phyloP scores from a whole-genome alignment of 2,113 vertebrate genomes.

The Caloenas nicobarica region DNA sequence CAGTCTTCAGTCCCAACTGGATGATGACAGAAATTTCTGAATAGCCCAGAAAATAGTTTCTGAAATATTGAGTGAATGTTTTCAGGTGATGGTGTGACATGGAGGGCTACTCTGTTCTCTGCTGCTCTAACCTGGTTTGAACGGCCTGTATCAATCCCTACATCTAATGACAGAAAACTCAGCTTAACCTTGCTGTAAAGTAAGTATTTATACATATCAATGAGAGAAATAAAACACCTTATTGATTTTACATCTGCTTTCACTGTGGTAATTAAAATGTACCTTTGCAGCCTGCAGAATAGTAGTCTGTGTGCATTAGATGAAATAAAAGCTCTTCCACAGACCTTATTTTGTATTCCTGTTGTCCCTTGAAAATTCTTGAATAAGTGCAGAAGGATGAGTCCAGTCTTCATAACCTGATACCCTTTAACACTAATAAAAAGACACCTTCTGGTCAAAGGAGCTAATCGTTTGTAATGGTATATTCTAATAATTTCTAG shows the following conservation, averaged over 20 bases:
- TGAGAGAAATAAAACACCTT: conserved; percentile 75
- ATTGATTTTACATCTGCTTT: conserved; percentile 75
- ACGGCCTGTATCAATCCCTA: conserved; percentile 58
- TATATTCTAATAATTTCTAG: neutral
- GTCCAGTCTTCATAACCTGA: neutral
- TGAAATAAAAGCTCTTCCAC: conserved; percentile 34
- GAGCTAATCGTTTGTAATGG: neutral
- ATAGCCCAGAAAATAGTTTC: conserved; percentile 11
- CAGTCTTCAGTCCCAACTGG: neutral
- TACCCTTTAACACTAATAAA: neutral
- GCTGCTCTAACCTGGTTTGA: conserved; percentile 46
- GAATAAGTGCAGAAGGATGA: conserved; percentile 4
- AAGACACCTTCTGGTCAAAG: neutral
- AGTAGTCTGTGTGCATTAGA: conserved; percentile 60
- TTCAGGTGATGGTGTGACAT: neutral
- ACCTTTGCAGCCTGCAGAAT: conserved; percentile 68
- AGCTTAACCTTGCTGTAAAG: conserved; percentile 72
- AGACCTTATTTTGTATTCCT: conserved; percentile 18
- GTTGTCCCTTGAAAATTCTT: conserved; percentile 19
- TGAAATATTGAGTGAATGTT: neutral
- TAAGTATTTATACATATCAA: conserved; percentile 76
- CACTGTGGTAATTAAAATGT: conserved; percentile 73
- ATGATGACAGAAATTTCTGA: conserved; percentile 9
- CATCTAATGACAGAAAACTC: conserved; percentile 70
- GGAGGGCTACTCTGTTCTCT: neutral